phyloP scores from a whole-genome alignment of 2,888 invertebrate species.

The Drosophila siamana region DNA sequence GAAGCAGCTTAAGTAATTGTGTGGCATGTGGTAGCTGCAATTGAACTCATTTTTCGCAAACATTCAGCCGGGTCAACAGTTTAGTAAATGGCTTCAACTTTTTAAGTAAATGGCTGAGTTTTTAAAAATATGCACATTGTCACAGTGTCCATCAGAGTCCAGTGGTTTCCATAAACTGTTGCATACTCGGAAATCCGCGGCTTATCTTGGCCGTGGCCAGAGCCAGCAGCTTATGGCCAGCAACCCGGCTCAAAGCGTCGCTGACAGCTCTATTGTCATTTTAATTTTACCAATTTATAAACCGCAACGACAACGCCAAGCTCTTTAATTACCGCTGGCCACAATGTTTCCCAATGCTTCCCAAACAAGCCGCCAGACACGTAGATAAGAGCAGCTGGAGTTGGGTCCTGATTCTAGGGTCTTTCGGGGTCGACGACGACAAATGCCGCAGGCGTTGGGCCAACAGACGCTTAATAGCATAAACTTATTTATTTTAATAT shows the following conservation, averaged over 20 bases:
- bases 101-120: conserved; percentile 1
- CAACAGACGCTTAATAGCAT: conserved; percentile 69
- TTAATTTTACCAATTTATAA: conserved; percentile 75
- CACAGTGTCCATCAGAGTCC: conserved; percentile 2
- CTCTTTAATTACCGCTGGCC: conserved; percentile 73
- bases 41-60: conserved; percentile 8
- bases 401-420: not conserved
- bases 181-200: conserved; percentile 15
- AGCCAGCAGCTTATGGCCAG: conserved; percentile 6
- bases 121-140: conserved; percentile 3
- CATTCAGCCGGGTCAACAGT: not conserved
- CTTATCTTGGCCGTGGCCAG: conserved; percentile 35
- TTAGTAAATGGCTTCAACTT: not conserved
- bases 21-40: not conserved
- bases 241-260: conserved; percentile 70
- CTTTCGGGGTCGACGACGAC: conserved; percentile 40
- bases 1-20: conserved; percentile 16
- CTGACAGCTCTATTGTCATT: conserved; percentile 77
- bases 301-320: conserved; percentile 57
- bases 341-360: conserved; percentile 59
- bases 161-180: conserved; percentile 30
- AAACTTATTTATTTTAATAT: conserved; percentile 78
- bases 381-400: conserved; percentile 60
- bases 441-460: conserved; percentile 62
- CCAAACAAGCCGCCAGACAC: conserved; percentile 55